Percentiles rank a stretch among this genome's conserved stretches.
Conservation (phyloP, 2,113 vertebrate species). For the Heterochromis multidens region DNA sequence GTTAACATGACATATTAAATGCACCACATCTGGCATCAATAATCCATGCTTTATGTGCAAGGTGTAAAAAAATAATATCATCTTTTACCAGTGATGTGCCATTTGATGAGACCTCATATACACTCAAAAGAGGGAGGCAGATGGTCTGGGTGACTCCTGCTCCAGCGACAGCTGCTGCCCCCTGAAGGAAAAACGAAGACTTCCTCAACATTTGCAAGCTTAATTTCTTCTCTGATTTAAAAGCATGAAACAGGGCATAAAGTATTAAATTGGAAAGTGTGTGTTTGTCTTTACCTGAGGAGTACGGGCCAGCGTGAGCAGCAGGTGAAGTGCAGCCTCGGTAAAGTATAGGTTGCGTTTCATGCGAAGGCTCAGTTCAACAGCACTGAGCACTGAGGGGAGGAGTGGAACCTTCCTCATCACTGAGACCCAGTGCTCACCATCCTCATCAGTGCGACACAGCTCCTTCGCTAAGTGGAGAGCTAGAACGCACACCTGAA, state of each 20-base stretch:
- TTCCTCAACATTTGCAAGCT: background rate
- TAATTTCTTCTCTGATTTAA: background rate
- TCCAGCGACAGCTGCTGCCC: constrained; percentile 89
- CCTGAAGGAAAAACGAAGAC: constrained; percentile 67
- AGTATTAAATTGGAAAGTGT: background rate
- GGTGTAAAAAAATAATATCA: rapidly evolving
- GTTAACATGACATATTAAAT: background rate
- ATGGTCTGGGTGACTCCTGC: constrained; percentile 92
- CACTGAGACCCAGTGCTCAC: constrained; percentile 89
- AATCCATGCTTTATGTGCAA: background rate
- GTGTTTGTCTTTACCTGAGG: constrained; percentile 81
- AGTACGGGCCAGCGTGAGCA: constrained; percentile 90
- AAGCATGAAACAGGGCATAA: background rate
- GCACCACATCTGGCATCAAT: background rate
- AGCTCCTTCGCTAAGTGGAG: constrained; percentile 94
- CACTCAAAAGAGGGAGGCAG: constrained; percentile 91
- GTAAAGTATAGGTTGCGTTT: constrained; percentile 96
- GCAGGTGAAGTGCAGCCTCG: constrained; percentile 88
- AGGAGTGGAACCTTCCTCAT: constrained; percentile 88
- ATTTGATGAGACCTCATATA: constrained; percentile 87
- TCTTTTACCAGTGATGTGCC: constrained; percentile 84
- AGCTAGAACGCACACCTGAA: constrained; percentile 92
- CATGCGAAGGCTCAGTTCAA: constrained; percentile 90
- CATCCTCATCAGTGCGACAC: constrained; percentile 88
- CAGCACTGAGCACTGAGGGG: constrained; percentile 84